Evolutionary conservation across 2,797 vertebrate genomes (phyloP).

Genomic region (Thunnus albacares): DNA sequence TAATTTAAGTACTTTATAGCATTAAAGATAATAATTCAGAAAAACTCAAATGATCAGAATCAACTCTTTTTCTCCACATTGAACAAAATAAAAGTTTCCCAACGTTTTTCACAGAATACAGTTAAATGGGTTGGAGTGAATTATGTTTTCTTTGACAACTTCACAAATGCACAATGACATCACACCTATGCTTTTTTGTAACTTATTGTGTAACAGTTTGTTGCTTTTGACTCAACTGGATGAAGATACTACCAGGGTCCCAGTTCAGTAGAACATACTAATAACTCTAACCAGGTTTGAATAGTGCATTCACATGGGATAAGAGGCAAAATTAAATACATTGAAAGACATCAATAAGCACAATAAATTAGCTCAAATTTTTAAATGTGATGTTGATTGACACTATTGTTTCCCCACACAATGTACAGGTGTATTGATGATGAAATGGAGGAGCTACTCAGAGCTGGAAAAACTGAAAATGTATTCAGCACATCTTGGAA

Average conservation of each 20-base stretch:
- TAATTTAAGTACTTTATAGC: slow-evolving; percentile 6
- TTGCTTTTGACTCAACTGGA: neutral
- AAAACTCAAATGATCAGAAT: neutral
- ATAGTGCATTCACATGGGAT: neutral
- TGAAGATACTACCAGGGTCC: neutral
- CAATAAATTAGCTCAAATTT: neutral
- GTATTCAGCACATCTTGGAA: neutral
- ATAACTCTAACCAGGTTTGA: neutral
- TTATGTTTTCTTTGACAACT: neutral
- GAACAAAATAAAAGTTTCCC: neutral
- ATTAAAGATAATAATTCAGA: neutral
- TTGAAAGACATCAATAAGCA: neutral
- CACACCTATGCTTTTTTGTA: neutral
- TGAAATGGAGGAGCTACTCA: neutral
- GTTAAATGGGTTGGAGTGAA: neutral
- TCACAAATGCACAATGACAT: neutral
- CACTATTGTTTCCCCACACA: neutral
- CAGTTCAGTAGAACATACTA: neutral
- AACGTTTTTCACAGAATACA: neutral
- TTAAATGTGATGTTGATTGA: neutral
- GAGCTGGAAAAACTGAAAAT: neutral
- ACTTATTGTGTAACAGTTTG: neutral
- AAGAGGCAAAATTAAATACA: neutral
- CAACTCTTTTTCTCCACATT: neutral
- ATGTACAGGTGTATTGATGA: neutral